phyloP scores from a whole-genome alignment of 2,797 vertebrate species.

The Sus cebifrons region DNA sequence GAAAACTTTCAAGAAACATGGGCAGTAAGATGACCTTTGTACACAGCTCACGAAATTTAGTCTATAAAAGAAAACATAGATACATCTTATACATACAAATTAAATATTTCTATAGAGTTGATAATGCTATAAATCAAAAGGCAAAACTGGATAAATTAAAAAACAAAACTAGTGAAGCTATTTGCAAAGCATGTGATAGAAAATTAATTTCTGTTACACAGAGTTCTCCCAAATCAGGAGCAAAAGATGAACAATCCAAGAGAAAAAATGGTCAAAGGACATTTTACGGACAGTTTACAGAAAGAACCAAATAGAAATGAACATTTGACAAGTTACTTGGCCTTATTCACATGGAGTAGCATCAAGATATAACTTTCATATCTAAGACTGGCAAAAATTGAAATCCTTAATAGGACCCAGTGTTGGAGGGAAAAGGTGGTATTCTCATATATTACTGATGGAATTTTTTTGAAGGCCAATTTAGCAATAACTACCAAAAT shows the following conservation, averaged over 20 bases:
- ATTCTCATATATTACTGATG: not conserved
- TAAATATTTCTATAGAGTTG: not conserved
- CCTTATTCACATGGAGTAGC: not conserved
- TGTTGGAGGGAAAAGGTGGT: not conserved
- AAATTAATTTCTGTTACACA: not conserved
- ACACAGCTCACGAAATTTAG: not conserved
- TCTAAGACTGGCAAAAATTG: not conserved
- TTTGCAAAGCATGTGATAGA: not conserved
- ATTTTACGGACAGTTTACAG: not conserved
- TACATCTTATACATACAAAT: not conserved
- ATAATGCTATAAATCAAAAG: not conserved
- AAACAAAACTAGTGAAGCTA: not conserved
- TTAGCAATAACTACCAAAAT: constrained; percentile 32
- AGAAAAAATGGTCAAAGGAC: not conserved
- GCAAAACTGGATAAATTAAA: not conserved
- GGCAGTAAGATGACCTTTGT: not conserved
- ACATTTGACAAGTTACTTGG: not conserved
- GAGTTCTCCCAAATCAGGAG: constrained; percentile 12
- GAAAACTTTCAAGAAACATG: not conserved
- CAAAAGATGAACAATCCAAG: not conserved
- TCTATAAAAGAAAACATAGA: not conserved
- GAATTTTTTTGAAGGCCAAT: not conserved
- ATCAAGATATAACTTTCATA: not conserved
- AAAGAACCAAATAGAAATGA: not conserved
- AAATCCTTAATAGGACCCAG: not conserved